phyloP scores from a whole-genome alignment of 2,888 invertebrate species.

The Rhamnusium bicolor region DNA sequence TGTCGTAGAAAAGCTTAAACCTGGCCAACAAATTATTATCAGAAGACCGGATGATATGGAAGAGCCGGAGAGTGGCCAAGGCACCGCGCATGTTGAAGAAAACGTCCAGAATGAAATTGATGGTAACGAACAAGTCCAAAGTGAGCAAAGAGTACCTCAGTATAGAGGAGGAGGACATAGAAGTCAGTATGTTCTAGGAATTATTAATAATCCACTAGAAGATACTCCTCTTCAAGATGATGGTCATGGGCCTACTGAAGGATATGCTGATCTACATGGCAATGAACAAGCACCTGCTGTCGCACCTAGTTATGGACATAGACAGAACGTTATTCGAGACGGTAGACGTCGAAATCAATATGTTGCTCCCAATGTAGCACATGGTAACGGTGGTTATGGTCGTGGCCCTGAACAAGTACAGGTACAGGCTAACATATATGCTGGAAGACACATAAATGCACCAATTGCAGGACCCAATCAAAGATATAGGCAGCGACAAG shows the following conservation, averaged over 20 bases:
- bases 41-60: not conserved
- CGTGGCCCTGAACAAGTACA: not conserved
- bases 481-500: too few species aligned
- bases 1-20: constrained; percentile 8
- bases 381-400: too few species aligned
- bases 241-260: too few species aligned
- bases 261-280: not conserved
- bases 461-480: too few species aligned
- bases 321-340: not conserved
- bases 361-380: not conserved
- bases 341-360: not conserved
- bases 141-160: not conserved
- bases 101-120: not conserved
- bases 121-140: too few species aligned
- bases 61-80: not conserved
- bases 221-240: not conserved
- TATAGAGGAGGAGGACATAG: not conserved
- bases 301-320: not conserved
- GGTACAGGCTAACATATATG: too few species aligned
- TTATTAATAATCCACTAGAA: not conserved
- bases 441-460: too few species aligned
- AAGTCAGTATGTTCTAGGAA: not conserved
- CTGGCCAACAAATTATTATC: not conserved
- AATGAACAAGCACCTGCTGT: not conserved
- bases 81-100: not conserved